Percentiles rank a stretch among this genome's conserved stretches.
These are phyloP conservation scores for Epinephelus coioides DNA, from an alignment of 2,797 vertebrate species.

Conservation along the genomic window DNA sequence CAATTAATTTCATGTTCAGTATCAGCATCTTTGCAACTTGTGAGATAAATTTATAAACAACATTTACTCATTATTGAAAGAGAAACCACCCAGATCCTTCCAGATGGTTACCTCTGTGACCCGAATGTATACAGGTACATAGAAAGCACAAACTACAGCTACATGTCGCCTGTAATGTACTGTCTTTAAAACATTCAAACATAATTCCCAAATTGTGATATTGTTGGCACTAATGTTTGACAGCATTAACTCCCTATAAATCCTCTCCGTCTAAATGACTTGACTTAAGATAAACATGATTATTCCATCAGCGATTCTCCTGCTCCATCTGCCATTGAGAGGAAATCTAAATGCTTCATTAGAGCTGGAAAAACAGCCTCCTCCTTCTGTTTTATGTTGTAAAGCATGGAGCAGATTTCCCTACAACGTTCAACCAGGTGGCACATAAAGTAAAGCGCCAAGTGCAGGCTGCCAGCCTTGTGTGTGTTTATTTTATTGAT, in stretches of 20 bases:
- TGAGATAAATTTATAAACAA: not conserved
- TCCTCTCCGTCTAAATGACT: constrained; percentile 17
- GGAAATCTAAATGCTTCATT: constrained; percentile 42
- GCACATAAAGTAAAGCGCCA: constrained; percentile 33
- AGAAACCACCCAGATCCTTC: not conserved
- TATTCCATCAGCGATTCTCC: not conserved
- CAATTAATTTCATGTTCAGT: not conserved
- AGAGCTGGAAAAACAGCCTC: constrained; percentile 18
- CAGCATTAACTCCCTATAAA: constrained; percentile 23
- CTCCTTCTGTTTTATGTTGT: constrained; percentile 33
- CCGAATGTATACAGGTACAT: not conserved
- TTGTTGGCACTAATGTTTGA: not conserved
- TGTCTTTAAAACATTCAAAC: not conserved
- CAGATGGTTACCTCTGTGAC: not conserved
- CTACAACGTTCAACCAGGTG: constrained; percentile 22
- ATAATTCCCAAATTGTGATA: constrained; percentile 19
- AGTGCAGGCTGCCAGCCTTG: constrained; percentile 1
- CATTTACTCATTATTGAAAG: not conserved
- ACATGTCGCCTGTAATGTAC: not conserved
- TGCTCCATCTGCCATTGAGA: constrained; percentile 27
- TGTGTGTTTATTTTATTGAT: constrained; percentile 16
- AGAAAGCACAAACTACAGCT: not conserved
- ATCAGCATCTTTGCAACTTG: not conserved
- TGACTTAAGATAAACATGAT: constrained; percentile 34
- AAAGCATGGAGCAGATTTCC: constrained; percentile 30